Conservation (phyloP, 2,797 vertebrate genomes). For the Sylvia borin region DNA sequence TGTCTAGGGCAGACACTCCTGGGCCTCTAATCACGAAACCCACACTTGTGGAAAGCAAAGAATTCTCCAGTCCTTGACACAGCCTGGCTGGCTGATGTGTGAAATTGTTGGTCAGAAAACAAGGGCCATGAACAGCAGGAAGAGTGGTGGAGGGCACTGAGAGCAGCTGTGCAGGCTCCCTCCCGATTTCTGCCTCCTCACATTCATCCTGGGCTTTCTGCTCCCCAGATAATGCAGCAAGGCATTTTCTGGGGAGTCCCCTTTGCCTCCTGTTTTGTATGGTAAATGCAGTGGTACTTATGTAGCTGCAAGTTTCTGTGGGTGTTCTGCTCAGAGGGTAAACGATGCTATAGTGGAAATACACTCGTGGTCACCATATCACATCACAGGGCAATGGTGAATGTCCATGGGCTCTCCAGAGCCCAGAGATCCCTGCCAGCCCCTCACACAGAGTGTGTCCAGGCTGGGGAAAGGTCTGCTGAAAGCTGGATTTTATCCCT, state of each 20-base stretch:
- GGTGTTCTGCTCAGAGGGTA: rapidly evolving
- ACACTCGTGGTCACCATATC: not conserved
- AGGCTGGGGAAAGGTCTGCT: not conserved
- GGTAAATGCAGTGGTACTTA: not conserved
- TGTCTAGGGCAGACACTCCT: not conserved
- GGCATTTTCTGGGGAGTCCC: rapidly evolving
- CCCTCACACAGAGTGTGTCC: not conserved
- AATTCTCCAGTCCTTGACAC: not conserved
- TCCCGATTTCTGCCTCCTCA: not conserved
- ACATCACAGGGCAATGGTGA: not conserved
- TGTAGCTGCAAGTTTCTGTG: not conserved
- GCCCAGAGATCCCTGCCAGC: not conserved
- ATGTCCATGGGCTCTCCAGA: not conserved
- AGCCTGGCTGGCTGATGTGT: not conserved
- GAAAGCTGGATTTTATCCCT: not conserved
- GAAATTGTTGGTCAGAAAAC: not conserved
- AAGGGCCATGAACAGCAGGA: not conserved
- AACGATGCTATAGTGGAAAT: not conserved
- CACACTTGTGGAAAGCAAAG: not conserved
- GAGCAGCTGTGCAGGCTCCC: not conserved
- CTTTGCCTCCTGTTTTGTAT: not conserved
- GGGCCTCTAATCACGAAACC: not conserved
- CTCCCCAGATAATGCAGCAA: not conserved
- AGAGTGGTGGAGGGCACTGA: not conserved
- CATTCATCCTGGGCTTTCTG: not conserved